Base-by-base conservation (phyloP, 2,797 vertebrate genomes). In the Anguilla anguilla region DNA sequence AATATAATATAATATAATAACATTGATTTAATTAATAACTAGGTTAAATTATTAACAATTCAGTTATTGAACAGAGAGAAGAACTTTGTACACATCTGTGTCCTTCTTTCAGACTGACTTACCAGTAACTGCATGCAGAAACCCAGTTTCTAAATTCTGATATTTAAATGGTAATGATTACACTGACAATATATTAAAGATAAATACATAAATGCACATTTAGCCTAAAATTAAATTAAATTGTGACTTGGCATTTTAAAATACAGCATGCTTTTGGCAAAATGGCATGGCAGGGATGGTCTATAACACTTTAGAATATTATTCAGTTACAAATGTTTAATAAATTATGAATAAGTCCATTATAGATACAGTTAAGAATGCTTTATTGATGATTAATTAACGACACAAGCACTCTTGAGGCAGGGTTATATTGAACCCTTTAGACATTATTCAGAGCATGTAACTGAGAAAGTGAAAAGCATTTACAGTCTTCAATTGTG, bases 331-430 rank as follows among this genome's bases (percentile, higher is more conserved):
- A 69, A 69, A 28, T 69, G 64, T 28, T 69, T 28, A 69, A 11
- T 69, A 69, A 69, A 69, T 69, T 7, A 69, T 69, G 25, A 69
- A 69, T 69, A 69, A 69, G 64, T 28, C 64, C 64, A 69, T 69
- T 69, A 28, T 28, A 69, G n/a, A 28, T 28, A 25, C 59, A 69
- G 25, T 69, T 69, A 28, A 69, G 43, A 69, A n/a, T 28, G n/a
- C 64, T 28, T 69, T 69, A 10, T 69, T 69, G 64, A 69, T 59
- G 57, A n/a, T 69, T 69, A 10, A 1, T 22, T 25, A 64, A 64
- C 7, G 22, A 46, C 43, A 46, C 43, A 46, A 64, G 61, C 25
- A 22, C 22, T 22, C 19, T 64, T 64, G 61, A 64, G 25, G 22
- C 17, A 22, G 22, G 61, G 22, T 25, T 64, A 64, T 64, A 64